These are phyloP conservation scores for Arremon brunneinucha DNA, from an alignment of 2,797 vertebrate species.

Conservation along the genomic window DNA sequence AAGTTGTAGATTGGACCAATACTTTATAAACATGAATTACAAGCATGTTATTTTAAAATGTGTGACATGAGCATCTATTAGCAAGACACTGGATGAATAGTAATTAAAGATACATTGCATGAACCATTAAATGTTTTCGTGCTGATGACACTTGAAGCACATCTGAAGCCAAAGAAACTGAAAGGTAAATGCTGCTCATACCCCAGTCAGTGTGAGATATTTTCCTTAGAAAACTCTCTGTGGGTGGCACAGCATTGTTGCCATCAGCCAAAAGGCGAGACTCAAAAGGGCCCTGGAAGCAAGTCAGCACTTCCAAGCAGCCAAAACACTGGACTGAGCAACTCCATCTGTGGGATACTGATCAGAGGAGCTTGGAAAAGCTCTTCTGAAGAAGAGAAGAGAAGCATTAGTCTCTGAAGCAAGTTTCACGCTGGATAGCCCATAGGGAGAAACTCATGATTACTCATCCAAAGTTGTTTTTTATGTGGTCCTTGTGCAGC, in stretches of 20 bases:
- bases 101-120: neutral
- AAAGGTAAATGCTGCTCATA: neutral
- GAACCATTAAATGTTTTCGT: neutral
- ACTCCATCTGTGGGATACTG: neutral
- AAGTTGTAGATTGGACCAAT: neutral
- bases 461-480: neutral
- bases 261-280: neutral
- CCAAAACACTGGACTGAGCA: neutral
- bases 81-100: neutral
- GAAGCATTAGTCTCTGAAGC: neutral
- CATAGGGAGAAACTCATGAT: neutral
- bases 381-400: neutral
- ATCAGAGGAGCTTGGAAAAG: neutral
- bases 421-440: neutral
- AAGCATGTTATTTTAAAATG: neutral
- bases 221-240: neutral
- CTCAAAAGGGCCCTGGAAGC: neutral
- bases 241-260: neutral
- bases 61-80: neutral
- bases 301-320: neutral
- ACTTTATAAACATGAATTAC: neutral
- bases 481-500: neutral
- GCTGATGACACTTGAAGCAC: neutral
- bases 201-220: fast-evolving
- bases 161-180: neutral